Conservation (phyloP, 1,140 invertebrate species). For the Procambarus virginalis region DNA sequence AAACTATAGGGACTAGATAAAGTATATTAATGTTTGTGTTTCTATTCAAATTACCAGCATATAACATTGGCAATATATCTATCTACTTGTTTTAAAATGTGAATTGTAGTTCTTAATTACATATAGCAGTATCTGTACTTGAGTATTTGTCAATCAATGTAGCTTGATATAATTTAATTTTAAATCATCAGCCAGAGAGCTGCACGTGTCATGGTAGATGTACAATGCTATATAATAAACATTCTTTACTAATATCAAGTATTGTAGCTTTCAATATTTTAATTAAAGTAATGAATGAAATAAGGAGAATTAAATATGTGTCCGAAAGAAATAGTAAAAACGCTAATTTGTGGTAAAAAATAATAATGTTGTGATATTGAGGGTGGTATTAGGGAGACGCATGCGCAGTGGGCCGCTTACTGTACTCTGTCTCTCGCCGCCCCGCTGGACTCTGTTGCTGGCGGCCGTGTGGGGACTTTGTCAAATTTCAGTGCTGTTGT, state of each 20-base stretch:
- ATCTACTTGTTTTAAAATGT: too few relatives aligned
- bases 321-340: background rate
- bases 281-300: background rate
- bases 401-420: constrained; percentile 2
- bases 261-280: background rate
- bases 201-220: background rate
- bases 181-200: background rate
- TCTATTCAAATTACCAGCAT: too few relatives aligned
- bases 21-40: too few relatives aligned
- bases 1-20: too few relatives aligned
- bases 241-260: background rate
- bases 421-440: constrained; percentile 60
- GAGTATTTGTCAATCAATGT: too few relatives aligned
- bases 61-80: too few relatives aligned
- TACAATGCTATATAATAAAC: background rate
- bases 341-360: background rate
- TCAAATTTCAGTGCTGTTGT: constrained; percentile 1
- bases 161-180: background rate
- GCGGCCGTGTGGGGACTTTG: background rate
- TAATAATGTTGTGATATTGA: background rate
- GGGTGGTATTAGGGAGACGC: constrained; percentile 18
- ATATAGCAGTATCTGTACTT: too few relatives aligned
- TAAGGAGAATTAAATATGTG: too few relatives aligned
- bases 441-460: constrained; percentile 19
- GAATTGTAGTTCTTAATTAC: too few relatives aligned